phyloP scores from a whole-genome alignment of 2,113 vertebrate species.

The Notiomystis cincta region DNA sequence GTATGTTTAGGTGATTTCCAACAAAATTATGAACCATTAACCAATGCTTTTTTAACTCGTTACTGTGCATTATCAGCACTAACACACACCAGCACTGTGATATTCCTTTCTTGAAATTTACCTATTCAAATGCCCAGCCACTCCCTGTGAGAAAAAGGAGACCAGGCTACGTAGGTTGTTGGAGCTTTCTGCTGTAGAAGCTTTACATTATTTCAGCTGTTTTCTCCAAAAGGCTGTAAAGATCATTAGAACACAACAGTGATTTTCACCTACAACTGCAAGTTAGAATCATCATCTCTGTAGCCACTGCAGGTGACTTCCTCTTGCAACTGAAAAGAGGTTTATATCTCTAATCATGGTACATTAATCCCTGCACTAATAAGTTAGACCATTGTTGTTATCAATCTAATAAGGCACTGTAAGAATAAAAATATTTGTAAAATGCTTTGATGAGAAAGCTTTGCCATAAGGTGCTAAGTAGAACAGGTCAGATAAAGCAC shows the following conservation, averaged over 20 bases:
- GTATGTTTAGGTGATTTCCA: neutral
- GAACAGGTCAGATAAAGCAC: constrained; percentile 62
- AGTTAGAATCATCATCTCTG: neutral
- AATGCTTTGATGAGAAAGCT: constrained; percentile 18
- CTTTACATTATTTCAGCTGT: neutral
- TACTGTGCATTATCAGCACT: neutral
- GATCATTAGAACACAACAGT: neutral
- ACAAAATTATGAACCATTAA: neutral
- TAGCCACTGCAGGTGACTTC: neutral
- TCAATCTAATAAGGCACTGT: neutral
- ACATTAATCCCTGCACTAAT: neutral
- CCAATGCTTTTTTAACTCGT: neutral
- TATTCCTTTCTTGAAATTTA: neutral
- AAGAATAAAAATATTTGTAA: constrained; percentile 29
- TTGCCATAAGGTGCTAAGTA: constrained; percentile 58
- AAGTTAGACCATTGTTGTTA: neutral
- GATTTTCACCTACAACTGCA: neutral
- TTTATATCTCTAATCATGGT: neutral
- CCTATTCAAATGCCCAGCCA: neutral
- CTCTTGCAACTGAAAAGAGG: neutral
- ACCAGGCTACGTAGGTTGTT: neutral
- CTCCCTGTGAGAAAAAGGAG: neutral
- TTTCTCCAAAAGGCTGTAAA: neutral
- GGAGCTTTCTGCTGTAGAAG: neutral
- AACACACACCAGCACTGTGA: neutral